A percentile compares a stretch with the other conserved stretches of the same genome.
phyloP scores from a whole-genome alignment of 2,113 vertebrate genomes.

The Zosterops japonicus region DNA sequence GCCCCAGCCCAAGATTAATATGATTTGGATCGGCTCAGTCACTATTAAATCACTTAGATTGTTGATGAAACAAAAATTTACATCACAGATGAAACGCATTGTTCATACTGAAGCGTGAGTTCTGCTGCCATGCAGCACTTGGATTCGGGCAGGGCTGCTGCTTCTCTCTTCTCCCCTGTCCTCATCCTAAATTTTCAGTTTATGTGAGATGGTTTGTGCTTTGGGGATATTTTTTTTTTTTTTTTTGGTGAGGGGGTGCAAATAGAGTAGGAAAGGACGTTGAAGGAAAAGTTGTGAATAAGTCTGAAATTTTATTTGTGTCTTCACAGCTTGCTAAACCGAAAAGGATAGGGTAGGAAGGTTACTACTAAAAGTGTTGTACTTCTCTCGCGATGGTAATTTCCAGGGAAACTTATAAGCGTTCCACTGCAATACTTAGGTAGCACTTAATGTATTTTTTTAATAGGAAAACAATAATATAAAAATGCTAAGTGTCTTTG shows the following conservation, averaged over 20 bases:
- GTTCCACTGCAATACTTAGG: background rate
- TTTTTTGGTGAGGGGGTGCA: rapidly evolving
- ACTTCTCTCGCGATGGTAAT: background rate
- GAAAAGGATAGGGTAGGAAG: background rate
- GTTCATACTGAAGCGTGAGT: background rate
- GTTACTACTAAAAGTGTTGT: background rate
- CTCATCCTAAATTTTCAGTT: background rate
- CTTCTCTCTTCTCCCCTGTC: background rate
- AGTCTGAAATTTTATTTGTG: background rate
- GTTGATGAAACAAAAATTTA: conserved; percentile 25
- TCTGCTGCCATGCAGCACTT: background rate
- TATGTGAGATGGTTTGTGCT: background rate
- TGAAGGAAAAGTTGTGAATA: background rate
- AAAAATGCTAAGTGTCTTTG: background rate
- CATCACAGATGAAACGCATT: background rate
- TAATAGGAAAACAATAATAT: background rate
- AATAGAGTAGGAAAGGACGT: background rate
- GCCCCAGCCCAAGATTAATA: background rate
- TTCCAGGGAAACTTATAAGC: background rate
- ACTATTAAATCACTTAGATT: background rate
- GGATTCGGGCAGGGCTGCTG: rapidly evolving
- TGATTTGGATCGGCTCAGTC: background rate
- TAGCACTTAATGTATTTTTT: background rate
- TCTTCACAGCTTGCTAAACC: background rate
- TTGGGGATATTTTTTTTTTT: no score